Evolutionary conservation across 2,888 invertebrate species (phyloP).

Genomic region (Dusona sp.): DNA sequence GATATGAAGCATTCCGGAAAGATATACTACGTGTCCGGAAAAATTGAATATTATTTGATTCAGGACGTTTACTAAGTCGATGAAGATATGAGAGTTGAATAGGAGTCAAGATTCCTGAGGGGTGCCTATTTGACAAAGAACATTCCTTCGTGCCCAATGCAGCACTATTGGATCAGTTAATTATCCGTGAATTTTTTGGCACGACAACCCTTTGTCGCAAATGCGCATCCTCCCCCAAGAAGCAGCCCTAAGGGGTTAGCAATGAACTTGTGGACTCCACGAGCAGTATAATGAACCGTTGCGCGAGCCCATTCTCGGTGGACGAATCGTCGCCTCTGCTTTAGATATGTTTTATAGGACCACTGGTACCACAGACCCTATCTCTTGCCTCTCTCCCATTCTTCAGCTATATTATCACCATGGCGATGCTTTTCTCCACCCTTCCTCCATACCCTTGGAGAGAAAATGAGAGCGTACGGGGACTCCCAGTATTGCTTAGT

Average conservation of each 20-base stretch:
- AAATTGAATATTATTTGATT: conserved; percentile 37
- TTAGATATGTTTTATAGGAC: conserved; percentile 84
- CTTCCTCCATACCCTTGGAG: conserved; percentile 60
- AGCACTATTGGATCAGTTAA: conserved; percentile 75
- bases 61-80: conserved; percentile 35
- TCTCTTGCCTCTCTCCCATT: conserved; percentile 65
- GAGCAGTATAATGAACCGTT: conserved; percentile 80
- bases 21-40: background rate
- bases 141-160: conserved; percentile 73
- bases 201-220: conserved; percentile 55
- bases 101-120: conserved; percentile 59
- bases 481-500: conserved; percentile 59
- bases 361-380: conserved; percentile 63
- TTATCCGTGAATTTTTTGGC: conserved; percentile 79
- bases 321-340: conserved; percentile 84
- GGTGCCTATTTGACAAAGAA: conserved; percentile 41
- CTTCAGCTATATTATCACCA: conserved; percentile 82
- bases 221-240: conserved; percentile 59
- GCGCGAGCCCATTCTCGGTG: conserved; percentile 72
- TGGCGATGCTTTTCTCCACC: conserved; percentile 71
- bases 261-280: conserved; percentile 81
- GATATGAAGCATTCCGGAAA: background rate
- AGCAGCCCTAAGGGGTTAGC: conserved; percentile 79
- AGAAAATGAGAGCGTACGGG: conserved; percentile 44
- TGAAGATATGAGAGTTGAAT: conserved; percentile 60